These are phyloP conservation scores for Notiomystis cincta DNA, from an alignment of 2,113 vertebrate genomes.

Conservation along the genomic window DNA sequence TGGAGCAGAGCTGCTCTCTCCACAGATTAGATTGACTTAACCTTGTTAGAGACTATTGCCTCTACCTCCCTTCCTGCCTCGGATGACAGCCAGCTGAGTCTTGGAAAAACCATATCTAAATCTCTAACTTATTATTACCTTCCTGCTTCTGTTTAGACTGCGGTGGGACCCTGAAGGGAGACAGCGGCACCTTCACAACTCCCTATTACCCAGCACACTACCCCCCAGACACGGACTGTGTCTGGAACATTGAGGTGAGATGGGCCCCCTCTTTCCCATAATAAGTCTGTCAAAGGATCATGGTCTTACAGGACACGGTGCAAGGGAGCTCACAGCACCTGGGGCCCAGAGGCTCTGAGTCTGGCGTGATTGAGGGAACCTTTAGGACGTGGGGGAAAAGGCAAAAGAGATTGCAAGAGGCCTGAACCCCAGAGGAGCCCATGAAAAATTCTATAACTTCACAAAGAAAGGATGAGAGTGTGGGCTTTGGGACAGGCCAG, in stretches of 20 bases:
- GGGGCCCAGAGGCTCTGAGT: neutral
- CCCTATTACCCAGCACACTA: conserved; percentile 90
- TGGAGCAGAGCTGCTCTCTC: neutral
- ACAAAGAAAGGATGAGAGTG: no score
- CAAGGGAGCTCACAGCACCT: neutral
- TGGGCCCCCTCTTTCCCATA: neutral
- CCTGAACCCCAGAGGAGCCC: neutral
- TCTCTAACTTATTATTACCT: neutral
- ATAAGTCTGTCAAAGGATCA: neutral
- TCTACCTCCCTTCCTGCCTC: neutral
- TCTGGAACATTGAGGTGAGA: conserved; percentile 86
- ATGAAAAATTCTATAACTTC: neutral
- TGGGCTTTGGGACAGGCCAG: neutral
- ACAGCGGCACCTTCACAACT: conserved; percentile 75
- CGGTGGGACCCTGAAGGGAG: conserved; percentile 67
- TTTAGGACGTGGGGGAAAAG: neutral
- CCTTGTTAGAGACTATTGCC: neutral
- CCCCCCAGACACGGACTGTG: conserved; percentile 76
- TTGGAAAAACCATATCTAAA: neutral
- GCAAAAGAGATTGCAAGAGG: neutral
- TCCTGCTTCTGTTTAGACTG: conserved; percentile 59
- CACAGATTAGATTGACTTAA: neutral
- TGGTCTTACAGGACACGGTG: accelerated
- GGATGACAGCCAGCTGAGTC: neutral
- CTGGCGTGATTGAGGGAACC: neutral